Conservation (phyloP, 2,888 invertebrate species). For the Lepidochitona cinerea region DNA sequence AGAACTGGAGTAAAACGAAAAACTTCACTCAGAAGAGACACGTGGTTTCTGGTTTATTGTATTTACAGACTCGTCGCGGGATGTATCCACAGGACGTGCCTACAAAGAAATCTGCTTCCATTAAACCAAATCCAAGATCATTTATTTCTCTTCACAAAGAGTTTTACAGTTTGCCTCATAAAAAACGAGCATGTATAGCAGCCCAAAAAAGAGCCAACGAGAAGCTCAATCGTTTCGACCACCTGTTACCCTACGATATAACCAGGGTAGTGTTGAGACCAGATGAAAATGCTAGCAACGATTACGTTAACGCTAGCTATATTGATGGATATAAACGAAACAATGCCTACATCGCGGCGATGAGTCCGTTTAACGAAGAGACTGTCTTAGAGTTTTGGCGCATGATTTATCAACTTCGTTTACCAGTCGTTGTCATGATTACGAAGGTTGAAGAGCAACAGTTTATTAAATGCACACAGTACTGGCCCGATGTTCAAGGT, state of each 20-base stretch:
- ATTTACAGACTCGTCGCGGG: slow-evolving; percentile 30
- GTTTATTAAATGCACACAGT: slow-evolving; percentile 87
- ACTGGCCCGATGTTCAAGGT: slow-evolving; percentile 87
- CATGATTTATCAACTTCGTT: slow-evolving; percentile 72
- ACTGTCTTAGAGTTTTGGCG: slow-evolving; percentile 73
- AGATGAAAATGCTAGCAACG: slow-evolving; percentile 40
- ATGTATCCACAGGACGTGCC: not conserved
- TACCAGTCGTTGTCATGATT: slow-evolving; percentile 72
- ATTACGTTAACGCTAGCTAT: slow-evolving; percentile 65
- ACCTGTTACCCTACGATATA: slow-evolving; percentile 68
- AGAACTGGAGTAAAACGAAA: slow-evolving; percentile 53
- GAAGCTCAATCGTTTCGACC: slow-evolving; percentile 61
- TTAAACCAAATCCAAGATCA: not conserved
- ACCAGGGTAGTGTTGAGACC: slow-evolving; percentile 54
- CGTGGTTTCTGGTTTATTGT: slow-evolving; percentile 48
- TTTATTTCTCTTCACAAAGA: slow-evolving; percentile 60
- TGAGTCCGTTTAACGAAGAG: slow-evolving; percentile 71
- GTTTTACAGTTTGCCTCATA: slow-evolving; percentile 60
- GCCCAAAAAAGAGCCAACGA: slow-evolving; percentile 49
- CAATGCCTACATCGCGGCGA: slow-evolving; percentile 73
- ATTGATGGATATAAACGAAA: slow-evolving; percentile 69
- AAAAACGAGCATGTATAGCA: slow-evolving; percentile 41
- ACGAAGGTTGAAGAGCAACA: slow-evolving; percentile 72
- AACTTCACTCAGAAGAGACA: slow-evolving; percentile 49
- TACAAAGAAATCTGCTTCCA: not conserved